These are phyloP conservation scores for Alcis repandata DNA, from an alignment of 2,888 invertebrate species.

Conservation along the genomic window DNA sequence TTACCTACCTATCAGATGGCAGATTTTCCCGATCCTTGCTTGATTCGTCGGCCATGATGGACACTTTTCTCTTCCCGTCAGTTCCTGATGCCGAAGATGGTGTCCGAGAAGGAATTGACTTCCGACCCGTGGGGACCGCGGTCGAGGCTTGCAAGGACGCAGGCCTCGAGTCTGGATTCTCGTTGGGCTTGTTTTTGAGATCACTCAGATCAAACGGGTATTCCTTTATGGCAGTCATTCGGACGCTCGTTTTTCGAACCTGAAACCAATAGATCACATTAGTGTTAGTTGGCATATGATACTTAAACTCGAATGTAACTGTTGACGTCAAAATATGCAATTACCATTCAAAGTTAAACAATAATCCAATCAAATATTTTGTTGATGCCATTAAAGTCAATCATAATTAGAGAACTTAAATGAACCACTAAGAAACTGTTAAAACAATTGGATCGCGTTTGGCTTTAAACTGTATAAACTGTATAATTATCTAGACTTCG, in stretches of 20 bases:
- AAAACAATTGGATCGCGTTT: neutral
- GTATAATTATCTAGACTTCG: neutral
- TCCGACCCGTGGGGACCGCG: conserved; percentile 27
- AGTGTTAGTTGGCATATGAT: neutral
- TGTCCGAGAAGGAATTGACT: conserved; percentile 35
- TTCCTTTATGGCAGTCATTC: conserved; percentile 85
- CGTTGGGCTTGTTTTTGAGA: conserved; percentile 65
- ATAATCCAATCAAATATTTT: neutral
- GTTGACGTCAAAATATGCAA: neutral
- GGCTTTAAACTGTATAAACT: neutral
- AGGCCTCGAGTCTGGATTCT: conserved; percentile 48
- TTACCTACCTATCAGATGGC: conserved; percentile 87
- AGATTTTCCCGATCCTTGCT: conserved; percentile 89
- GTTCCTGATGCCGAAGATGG: conserved; percentile 54
- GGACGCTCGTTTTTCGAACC: conserved; percentile 83
- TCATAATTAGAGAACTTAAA: neutral
- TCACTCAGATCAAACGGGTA: conserved; percentile 84
- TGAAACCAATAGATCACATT: conserved; percentile 54
- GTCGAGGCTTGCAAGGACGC: conserved; percentile 45
- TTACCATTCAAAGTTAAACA: conserved; percentile 3
- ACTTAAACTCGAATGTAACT: too few species aligned
- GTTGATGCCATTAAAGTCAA: neutral
- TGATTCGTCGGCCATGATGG: conserved; percentile 87
- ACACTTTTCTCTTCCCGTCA: conserved; percentile 87
- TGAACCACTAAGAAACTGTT: neutral